Evolutionary conservation across 2,113 vertebrate species (phyloP).

Genomic region (Bagarius yarrelli): DNA sequence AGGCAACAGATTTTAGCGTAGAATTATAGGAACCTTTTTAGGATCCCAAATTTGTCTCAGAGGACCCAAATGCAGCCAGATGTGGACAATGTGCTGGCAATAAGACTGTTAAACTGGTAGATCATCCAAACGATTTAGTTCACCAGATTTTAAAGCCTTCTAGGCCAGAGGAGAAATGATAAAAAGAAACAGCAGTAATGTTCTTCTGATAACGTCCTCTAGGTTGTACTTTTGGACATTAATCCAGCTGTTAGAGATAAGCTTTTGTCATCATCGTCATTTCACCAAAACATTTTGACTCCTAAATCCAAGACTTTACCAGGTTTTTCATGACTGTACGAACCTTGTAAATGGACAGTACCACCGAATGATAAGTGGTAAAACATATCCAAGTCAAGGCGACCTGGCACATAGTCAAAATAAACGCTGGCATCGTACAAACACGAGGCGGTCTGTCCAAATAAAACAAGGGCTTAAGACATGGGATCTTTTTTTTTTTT

Average conservation of each 20-base stretch:
- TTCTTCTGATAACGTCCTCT: not conserved
- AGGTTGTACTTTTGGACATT: not conserved
- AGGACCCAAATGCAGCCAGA: too few species aligned
- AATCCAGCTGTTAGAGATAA: not conserved
- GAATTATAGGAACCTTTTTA: too few species aligned
- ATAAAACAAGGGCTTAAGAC: not conserved
- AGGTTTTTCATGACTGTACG: too few species aligned
- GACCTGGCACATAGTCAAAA: not conserved
- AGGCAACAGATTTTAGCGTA: too few species aligned
- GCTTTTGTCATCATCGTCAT: too few species aligned
- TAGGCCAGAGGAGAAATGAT: not conserved
- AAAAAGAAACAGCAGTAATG: not conserved
- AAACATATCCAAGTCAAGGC: not conserved
- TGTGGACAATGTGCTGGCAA: too few species aligned
- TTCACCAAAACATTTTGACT: too few species aligned
- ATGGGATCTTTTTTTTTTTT: not conserved
- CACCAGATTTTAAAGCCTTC: not conserved
- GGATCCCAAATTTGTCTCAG: too few species aligned
- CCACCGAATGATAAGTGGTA: not conserved
- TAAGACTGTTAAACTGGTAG: too few species aligned
- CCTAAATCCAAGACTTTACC: too few species aligned
- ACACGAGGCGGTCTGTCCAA: not conserved
- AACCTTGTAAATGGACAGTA: not conserved
- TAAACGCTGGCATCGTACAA: not conserved
- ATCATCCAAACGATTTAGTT: too few species aligned